Percentiles rank a stretch among this genome's conserved stretches.
Conservation (phyloP, 2,797 vertebrate species). For the Schizothorax lantsangensis region DNA sequence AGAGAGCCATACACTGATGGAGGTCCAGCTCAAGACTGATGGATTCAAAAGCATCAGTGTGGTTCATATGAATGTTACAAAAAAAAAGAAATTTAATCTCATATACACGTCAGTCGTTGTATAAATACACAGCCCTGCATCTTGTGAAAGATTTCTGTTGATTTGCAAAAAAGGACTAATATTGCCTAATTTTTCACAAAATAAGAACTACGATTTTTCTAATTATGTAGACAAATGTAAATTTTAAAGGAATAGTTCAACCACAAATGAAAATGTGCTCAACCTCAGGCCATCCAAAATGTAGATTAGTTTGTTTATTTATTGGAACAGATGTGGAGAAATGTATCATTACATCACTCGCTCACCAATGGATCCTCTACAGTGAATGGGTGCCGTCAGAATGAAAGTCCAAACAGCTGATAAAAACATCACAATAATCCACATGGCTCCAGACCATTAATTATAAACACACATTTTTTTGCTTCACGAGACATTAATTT, state of each 20-base stretch:
- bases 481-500: neutral
- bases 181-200: neutral
- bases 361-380: neutral
- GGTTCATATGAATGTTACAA: constrained; percentile 2
- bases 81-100: neutral
- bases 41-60: constrained; percentile 32
- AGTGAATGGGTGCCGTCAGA: neutral
- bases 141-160: neutral
- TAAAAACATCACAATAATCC: neutral
- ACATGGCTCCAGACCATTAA: no score
- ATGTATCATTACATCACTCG: no score
- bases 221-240: neutral
- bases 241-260: neutral
- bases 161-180: neutral
- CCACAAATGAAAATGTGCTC: neutral
- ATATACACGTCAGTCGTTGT: neutral
- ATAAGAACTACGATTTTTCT: neutral
- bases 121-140: neutral
- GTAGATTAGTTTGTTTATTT: no score
- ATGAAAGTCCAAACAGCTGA: neutral
- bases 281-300: neutral
- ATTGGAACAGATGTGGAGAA: no score
- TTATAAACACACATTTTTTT: neutral
- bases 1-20: constrained; percentile 48
- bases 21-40: constrained; percentile 26